Conservation (phyloP, 2,113 vertebrate species). For the Pitta sordida region DNA sequence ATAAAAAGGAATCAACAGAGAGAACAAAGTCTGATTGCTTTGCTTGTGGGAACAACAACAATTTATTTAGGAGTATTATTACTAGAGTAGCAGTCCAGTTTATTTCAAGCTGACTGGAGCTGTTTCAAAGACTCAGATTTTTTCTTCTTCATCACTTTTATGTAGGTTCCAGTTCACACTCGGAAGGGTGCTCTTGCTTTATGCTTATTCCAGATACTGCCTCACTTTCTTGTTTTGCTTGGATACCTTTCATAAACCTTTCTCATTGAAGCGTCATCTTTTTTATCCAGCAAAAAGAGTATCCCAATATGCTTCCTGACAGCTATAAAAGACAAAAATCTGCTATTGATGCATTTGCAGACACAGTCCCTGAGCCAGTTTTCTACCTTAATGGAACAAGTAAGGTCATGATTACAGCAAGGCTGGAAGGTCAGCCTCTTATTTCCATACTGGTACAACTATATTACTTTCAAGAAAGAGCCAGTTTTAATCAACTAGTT, state of each 20-base stretch:
- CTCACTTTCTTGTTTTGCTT: not conserved
- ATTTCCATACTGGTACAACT: not conserved
- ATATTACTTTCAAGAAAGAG: not conserved
- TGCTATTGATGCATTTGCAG: not conserved
- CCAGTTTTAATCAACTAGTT: not conserved
- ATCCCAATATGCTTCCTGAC: not conserved
- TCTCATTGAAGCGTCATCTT: not conserved
- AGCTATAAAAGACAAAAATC: not conserved
- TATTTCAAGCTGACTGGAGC: slow-evolving; percentile 36
- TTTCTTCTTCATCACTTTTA: not conserved
- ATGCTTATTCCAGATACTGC: not conserved
- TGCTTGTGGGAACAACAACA: not conserved
- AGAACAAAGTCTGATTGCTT: slow-evolving; percentile 7
- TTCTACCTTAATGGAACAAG: not conserved
- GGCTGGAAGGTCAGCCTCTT: not conserved
- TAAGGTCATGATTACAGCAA: not conserved
- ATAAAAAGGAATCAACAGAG: not conserved
- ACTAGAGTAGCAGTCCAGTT: not conserved
- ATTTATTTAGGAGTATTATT: slow-evolving; percentile 14
- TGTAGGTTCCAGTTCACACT: not conserved
- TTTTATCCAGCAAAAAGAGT: not conserved
- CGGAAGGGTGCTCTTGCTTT: not conserved
- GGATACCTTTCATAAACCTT: not conserved
- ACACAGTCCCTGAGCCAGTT: not conserved
- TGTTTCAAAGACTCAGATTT: slow-evolving; percentile 30